These are phyloP conservation scores for Phengaris arion DNA, from an alignment of 2,888 invertebrate genomes.

Conservation along the genomic window DNA sequence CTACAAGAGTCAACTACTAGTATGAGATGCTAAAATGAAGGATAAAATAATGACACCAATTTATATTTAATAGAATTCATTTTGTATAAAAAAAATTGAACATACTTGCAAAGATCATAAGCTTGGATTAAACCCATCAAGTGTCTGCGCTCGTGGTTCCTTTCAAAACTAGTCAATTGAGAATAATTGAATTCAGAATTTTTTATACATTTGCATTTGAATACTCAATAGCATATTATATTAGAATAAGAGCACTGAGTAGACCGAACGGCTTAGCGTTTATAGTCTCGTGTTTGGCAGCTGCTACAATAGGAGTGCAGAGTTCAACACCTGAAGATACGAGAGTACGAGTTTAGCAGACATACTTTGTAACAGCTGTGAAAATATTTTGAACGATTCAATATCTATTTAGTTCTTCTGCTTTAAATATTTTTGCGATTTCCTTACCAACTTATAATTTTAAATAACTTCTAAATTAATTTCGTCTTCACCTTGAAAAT, in stretches of 20 bases:
- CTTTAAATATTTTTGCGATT: too few species aligned
- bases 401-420: too few species aligned
- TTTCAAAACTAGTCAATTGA: slow-evolving; percentile 1
- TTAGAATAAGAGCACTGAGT: not conserved
- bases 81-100: not conserved
- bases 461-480: too few species aligned
- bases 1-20: too few species aligned
- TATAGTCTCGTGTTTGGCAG: not conserved
- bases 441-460: too few species aligned
- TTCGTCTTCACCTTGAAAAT: too few species aligned
- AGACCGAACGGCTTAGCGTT: too few species aligned
- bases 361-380: not conserved
- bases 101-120: not conserved
- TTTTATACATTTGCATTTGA: not conserved
- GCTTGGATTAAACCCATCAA: not conserved
- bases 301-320: not conserved
- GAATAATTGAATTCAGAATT: not conserved
- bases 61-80: too few species aligned
- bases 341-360: not conserved
- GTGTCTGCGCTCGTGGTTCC: not conserved
- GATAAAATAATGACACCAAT: too few species aligned
- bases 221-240: slow-evolving; percentile 2
- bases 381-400: not conserved
- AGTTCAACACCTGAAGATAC: not conserved
- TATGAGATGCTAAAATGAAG: too few species aligned